Evolutionary conservation across 1,140 invertebrate species (phyloP), one percentile per base, ranked within the genome.

Genomic region (Papilio polytes): DNA sequence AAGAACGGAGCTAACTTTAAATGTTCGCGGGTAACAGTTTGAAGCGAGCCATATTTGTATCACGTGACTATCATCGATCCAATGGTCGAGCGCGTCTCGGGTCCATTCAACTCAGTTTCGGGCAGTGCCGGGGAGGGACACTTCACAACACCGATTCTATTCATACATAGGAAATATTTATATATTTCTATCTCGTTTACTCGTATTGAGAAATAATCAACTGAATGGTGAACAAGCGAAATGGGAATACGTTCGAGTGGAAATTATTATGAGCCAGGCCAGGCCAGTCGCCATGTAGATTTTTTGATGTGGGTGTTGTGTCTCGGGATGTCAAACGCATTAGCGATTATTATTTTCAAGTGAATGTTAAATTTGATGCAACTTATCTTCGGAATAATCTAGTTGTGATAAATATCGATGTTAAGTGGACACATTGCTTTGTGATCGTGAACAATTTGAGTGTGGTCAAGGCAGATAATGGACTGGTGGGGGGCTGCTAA

Each of bases 251-350:
- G 87, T 94, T 92, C 88, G 92, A 95, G 91, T 94, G 92, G 93
- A 94, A 95, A 93, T 94, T 94, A 92, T 94, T 93, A 93, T 93
- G 91, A 91, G 91, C 92, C 88, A 89, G 87, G 89, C 89, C 87
- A 92, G 90, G 88, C 91, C 92, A 95, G 89, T 94, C 92, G 92
- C 92, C 90, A 95, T 95, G 93, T 95, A 94, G 89, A 91, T 89
- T 94, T 95, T 95, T 94, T 94, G 91, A 92, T 95, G 94, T 95
- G 94, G 94, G 94, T 95, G 94, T 95, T 93, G 91, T 95, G 92
- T 94, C 91, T 94, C 85, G 86, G 87, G 87, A 95, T 92, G 94
- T 95, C 94, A 95, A 95, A 94, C 90, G 92, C 91, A 93, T 92
- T 91, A 93, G 91, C 93, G 92, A 94, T 94, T 93, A 95, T 92